Base-by-base conservation (phyloP, 2,113 vertebrate genomes). In the Chaetops frenatus region DNA sequence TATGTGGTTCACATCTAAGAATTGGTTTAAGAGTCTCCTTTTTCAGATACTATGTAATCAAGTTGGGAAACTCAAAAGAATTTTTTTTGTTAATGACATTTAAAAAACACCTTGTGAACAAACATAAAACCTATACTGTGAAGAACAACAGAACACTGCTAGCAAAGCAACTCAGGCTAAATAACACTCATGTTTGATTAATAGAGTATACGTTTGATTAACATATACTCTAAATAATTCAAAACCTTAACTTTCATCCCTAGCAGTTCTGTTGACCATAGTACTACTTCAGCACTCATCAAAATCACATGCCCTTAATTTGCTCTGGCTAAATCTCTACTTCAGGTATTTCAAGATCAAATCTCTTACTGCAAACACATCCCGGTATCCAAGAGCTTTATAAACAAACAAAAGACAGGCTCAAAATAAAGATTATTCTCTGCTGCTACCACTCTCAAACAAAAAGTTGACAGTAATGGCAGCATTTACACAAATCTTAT, bases 111-210 rank as follows among this genome's bases (percentile, higher is more conserved):
- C 33, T 57, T 62, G 38, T 13, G 40, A 33, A 56, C 18, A 66
- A 72, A 73, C 0, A 0, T 40, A 56, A 80, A 66, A 58, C 24
- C 31, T 60, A n/a, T 28, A 64, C 20, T 4, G 1, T 14, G 12
- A 88, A 73, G 27, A 90, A 62, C 29, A 86, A 35, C 9, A 73
- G 58, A 83, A 79, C 11, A 45, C 3, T 9, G 20, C 71, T 31
- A 74, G 45, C 45, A 85, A 76, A 86, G 31, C 36, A 74, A 76
- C 53, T 67, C 44, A 78, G 27, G 44, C 61, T 61, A 70, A 92
- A 27, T 69, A 92, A 85, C 36, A 71, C 16, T 13, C 7, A 12
- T 57, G 17, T 81, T 11, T 88, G 45, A 92, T 17, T 74, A 86
- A 53, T 22, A 61, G 38, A 38, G 38, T 38, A 38, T 38, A 12